Evolutionary conservation across 2,797 vertebrate species (phyloP), one percentile per base, ranked within the genome.

Genomic region (Smutsia gigantea): DNA sequence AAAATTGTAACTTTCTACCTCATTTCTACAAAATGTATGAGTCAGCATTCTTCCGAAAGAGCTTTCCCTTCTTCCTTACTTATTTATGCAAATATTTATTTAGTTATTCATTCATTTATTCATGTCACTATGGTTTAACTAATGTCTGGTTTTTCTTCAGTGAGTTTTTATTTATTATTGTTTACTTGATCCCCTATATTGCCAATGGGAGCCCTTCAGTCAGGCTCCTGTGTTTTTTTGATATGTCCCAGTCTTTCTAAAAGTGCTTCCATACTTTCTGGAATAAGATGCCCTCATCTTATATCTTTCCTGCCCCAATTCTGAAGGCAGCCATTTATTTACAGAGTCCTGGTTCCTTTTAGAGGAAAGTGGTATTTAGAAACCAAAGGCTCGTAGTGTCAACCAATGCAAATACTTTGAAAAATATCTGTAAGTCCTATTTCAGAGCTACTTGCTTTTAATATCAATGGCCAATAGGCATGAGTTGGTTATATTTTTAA

Each of bases 1-100:
- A 94, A 96, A 87, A 34, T 53, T 85, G 31, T 81, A 46, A 89
- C n/a, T 77, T 87, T 84, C 49, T 77, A 46, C 7, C 3, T 37
- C 19, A 85, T 94, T 82, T 94, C 42, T 74, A 85, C 31, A 64
- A 18, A 4, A 46, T 69, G 93, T 81, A 83, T 72, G n/a, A 94
- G 31, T 94, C 90, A 68, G 2, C 23, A 53, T 95, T 97, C 71
- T 89, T 63, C 39, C n/a, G 39, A 92, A 93, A 85, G 42, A 92
- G 11, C 46, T 82, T 92, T 34, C 4, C 7, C 31, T 14, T 75
- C 61, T 59, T 82, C 55, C 49, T 81, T 82, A 23, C 42, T 31
- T 82, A 95, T 8, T 51, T 31, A 63, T 74, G 53, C 10, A 81
- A 81, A 64, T 84, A 66, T 64, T 69, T 64, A 77, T 34, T 87